These are phyloP conservation scores for Notodonta ziczac DNA, from an alignment of 2,888 invertebrate genomes.

Conservation along the genomic window DNA sequence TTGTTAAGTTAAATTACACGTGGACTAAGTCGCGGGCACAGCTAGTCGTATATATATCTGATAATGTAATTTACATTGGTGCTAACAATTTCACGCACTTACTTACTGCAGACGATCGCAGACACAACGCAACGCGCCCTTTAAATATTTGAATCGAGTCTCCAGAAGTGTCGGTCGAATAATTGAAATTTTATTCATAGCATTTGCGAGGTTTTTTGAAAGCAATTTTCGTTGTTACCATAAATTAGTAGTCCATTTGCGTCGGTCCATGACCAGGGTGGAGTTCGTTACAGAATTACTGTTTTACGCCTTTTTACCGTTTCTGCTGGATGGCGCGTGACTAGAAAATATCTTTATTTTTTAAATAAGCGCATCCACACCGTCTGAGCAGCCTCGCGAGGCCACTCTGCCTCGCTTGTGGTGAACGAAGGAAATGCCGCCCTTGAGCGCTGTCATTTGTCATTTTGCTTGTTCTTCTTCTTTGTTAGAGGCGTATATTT, in stretches of 20 bases:
- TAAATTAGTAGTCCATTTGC: constrained; percentile 57
- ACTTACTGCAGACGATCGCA: constrained; percentile 3
- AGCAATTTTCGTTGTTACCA: constrained; percentile 59
- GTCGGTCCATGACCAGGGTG: constrained; percentile 30
- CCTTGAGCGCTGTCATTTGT: too few species aligned
- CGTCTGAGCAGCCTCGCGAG: too few species aligned
- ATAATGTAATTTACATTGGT: constrained; percentile 7
- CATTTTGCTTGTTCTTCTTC: too few species aligned
- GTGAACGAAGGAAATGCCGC: too few species aligned
- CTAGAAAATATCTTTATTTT: background rate
- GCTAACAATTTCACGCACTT: background rate
- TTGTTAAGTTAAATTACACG: too few species aligned
- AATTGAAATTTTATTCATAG: constrained; percentile 68
- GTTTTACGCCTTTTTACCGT: constrained; percentile 7
- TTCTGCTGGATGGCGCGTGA: background rate
- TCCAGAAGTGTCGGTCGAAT: constrained; percentile 38
- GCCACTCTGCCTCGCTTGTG: too few species aligned
- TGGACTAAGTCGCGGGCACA: too few species aligned
- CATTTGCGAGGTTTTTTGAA: constrained; percentile 51
- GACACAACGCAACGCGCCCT: constrained; percentile 15
- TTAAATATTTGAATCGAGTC: constrained; percentile 49
- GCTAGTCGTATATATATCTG: too few species aligned
- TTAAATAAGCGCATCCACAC: background rate
- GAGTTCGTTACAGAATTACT: constrained; percentile 41
- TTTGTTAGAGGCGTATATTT: too few species aligned